Base-by-base conservation (phyloP, 1,140 invertebrate species). In the Lasaia peninsularis region DNA sequence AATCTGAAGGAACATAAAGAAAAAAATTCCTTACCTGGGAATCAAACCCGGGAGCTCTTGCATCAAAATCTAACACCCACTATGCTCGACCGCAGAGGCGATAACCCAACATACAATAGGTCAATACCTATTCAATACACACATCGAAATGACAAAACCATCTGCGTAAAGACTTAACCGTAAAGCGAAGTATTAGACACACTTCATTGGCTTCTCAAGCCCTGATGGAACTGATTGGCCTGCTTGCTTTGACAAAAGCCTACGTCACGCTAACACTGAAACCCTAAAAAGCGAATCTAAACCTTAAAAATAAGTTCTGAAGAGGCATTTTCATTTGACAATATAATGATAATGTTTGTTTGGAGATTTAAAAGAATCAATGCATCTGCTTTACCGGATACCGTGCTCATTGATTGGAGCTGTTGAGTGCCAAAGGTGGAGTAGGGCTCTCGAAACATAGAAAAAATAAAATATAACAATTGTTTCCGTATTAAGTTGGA, bases 341-440 rank as follows among this genome's bases (percentile, higher is more conserved):
- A 20, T 52, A 12, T n/a, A n/a, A 8, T 55, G 40, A n/a, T 52
- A 12, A 40, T 50, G 31, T 24, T 53, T 49, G 35, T 62, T 44
- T 58, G 35, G 12, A 40, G 32, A 14, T 48, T 54, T 55, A 40
- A 58, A 66, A 65, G 72, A 74, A 70, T 74, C 67, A 79, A 69
- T 76, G 74, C 78, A 84, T 84, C 77, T 84, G 72, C 78, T 87
- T 82, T 82, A 71, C 66, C 68, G 80, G 82, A 84, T 86, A 83
- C 86, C 69, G 79, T 83, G 84, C 84, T 81, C 82, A 84, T 82
- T 87, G 84, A 87, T 85, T 87, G 77, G 69, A 74, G 82, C 85
- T 85, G 84, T 85, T 79, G 82, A 76, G 71, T 73, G 60, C 77
- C 69, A 71, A 62, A 56, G 60, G 37, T 40, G 16, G 16, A 40